Base-by-base conservation (phyloP, 1,140 invertebrate species). In the Aphidius gifuensis region DNA sequence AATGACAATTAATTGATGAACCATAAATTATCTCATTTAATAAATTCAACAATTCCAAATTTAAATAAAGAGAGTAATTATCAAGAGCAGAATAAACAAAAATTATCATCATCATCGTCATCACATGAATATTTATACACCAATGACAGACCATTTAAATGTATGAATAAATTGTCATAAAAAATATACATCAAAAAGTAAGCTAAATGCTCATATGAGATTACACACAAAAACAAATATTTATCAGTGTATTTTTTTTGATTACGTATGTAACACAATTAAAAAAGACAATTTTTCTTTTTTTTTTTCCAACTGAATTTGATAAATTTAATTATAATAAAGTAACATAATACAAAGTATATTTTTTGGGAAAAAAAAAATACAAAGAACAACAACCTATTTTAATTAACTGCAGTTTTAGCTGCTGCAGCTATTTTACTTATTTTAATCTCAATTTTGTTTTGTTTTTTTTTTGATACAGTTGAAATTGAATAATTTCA, bases 121-220 rank as follows among this genome's bases (percentile, higher is more conserved):
- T 68, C 68, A 45, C 82, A 83, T 62, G 64, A 71, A 9, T 57
- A 75, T 9, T 72, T 67, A 40, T 80, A 83, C 42, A 75, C 71
- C 21, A 70, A 73, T 11, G 66, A 72, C 9, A 72, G 72, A 46
- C 79, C 76, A 0, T 83, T 77, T 61, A 69, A 74, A 7, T 82
- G 78, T 48, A 40, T 60, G 1, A 16, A 16, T 16, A 16, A 65
- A 68, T 43, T 82, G 80, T 62, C 68, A 67, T 11, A 82, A 75
- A 69, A 71, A 63, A 21, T 81, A 78, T 63, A 75, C 72, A 46
- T 80, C 76, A 5, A 77, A 74, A 58, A 80, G 71, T 67, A 83
- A 78, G 67, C 70, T 79, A 44, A 78, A 71, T 59, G 79, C 77
- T 49, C 81, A 83, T 32, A 62, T 69, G 42, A 71, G 75, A 55